Percentiles rank a stretch among this genome's conserved stretches.
phyloP scores from a whole-genome alignment of 2,113 vertebrate species.

The Eptesicus fuscus region DNA sequence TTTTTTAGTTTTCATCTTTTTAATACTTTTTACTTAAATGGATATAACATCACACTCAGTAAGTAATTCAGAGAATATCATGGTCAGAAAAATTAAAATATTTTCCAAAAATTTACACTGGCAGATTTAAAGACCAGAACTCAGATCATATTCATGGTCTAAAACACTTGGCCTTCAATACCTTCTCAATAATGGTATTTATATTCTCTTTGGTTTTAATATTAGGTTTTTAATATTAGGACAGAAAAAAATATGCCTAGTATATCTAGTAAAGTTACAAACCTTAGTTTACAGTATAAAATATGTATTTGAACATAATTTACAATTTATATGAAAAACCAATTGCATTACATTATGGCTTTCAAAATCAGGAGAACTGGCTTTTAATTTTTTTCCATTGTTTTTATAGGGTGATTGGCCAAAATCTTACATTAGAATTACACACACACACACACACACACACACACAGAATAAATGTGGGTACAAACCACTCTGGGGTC shows the following conservation, averaged over 20 bases:
- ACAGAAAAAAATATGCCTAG: conserved; percentile 17
- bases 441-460: background rate
- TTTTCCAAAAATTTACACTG: conserved; percentile 46
- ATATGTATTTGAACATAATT: conserved; percentile 20
- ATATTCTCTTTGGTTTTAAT: conserved; percentile 66
- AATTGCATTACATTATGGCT: conserved; percentile 44
- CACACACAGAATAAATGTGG: background rate
- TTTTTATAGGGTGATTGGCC: conserved; percentile 23
- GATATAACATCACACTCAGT: conserved; percentile 31
- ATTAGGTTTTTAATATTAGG: background rate
- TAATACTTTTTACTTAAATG: conserved; percentile 34
- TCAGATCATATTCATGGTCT: background rate
- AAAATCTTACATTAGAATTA: conserved; percentile 27
- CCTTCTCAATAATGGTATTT: conserved; percentile 41
- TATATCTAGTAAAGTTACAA: conserved; percentile 32
- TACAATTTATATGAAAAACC: conserved; percentile 46
- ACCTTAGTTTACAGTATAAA: conserved; percentile 36
- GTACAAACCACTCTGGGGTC: conserved; percentile 2
- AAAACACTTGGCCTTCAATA: conserved; percentile 12
- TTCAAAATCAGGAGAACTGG: conserved; percentile 47
- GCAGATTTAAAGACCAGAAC: conserved; percentile 50
- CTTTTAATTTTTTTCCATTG: conserved; percentile 7
- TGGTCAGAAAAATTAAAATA: conserved; percentile 41
- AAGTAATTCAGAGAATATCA: conserved; percentile 35
- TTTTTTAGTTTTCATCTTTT: conserved; percentile 24